Conservation (phyloP, 2,888 invertebrate species). For the Drosophila affinis region DNA sequence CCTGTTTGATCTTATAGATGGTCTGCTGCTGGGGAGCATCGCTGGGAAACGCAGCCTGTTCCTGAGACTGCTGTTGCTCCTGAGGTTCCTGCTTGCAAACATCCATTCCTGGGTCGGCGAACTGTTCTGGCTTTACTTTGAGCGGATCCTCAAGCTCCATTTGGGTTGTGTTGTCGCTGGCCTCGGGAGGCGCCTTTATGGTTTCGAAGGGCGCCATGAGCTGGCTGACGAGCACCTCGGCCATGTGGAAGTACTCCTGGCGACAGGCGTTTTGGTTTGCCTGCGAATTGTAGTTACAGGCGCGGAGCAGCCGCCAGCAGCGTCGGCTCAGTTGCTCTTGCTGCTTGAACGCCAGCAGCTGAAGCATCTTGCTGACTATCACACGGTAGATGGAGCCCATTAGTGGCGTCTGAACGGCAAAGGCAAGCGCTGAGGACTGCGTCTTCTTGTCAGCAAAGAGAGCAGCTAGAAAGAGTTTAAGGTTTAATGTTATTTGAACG, state of each 20-base stretch:
- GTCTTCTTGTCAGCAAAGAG: slow-evolving; percentile 75
- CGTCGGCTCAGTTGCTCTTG: slow-evolving; percentile 76
- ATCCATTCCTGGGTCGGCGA: slow-evolving; percentile 15
- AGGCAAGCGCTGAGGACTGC: slow-evolving; percentile 63
- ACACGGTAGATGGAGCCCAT: slow-evolving; percentile 82
- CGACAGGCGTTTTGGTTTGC: slow-evolving; percentile 78
- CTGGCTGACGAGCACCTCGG: slow-evolving; percentile 82
- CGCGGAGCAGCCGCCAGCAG: slow-evolving; percentile 81
- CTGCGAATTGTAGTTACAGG: slow-evolving; percentile 79
- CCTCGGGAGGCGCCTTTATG: slow-evolving; percentile 66
- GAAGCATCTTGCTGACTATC: slow-evolving; percentile 80
- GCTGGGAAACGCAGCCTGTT: slow-evolving; percentile 24
- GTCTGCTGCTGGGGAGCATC: slow-evolving; percentile 56
- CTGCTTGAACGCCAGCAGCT: slow-evolving; percentile 82
- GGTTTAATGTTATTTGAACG: not conserved
- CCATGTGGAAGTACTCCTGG: slow-evolving; percentile 81
- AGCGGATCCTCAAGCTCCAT: slow-evolving; percentile 63
- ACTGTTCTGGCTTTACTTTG: slow-evolving; percentile 42
- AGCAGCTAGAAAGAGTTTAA: slow-evolving; percentile 56
- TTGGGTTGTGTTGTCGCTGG: slow-evolving; percentile 31
- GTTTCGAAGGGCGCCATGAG: slow-evolving; percentile 81
- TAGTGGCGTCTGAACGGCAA: slow-evolving; percentile 76
- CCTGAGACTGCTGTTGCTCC: slow-evolving; percentile 25
- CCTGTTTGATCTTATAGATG: slow-evolving; percentile 75
- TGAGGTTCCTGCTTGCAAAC: slow-evolving; percentile 30